Conservation (phyloP, 1,140 invertebrate genomes). For the Drosophila yakuba region DNA sequence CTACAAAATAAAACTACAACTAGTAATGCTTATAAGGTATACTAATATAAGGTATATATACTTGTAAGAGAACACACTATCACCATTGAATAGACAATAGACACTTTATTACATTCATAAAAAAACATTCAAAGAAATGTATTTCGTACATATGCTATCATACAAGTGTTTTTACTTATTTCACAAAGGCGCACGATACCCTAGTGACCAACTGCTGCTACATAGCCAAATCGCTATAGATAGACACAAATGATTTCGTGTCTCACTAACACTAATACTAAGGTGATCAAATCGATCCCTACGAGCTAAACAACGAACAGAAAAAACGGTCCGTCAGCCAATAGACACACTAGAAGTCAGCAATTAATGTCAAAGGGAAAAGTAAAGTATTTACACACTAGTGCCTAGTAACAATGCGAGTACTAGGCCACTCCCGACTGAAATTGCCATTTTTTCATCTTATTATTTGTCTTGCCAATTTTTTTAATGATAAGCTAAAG, state of each 20-base stretch:
- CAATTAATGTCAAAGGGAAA: neutral
- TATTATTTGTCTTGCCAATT: too few relatives aligned
- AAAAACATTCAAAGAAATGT: too few relatives aligned
- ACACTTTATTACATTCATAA: too few relatives aligned
- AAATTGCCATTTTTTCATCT: too few relatives aligned
- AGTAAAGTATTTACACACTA: neutral
- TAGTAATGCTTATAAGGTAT: too few relatives aligned
- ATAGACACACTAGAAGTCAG: neutral
- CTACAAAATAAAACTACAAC: too few relatives aligned
- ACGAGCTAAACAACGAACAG: slow-evolving; percentile 10
- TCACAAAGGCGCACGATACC: slow-evolving; percentile 14
- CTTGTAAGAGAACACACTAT: too few relatives aligned
- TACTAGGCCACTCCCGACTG: neutral
- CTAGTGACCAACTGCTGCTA: slow-evolving; percentile 22
- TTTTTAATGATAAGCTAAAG: too few relatives aligned
- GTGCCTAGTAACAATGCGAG: neutral
- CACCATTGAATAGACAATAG: too few relatives aligned
- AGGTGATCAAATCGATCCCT: slow-evolving; percentile 37
- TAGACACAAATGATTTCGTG: slow-evolving; percentile 61
- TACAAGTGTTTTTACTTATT: slow-evolving; percentile 5
- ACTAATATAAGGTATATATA: too few relatives aligned
- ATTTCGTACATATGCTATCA: neutral
- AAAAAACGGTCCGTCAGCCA: slow-evolving; percentile 12
- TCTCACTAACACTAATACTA: slow-evolving; percentile 44
- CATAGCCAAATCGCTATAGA: slow-evolving; percentile 60